A percentile compares a stretch with the other conserved stretches of the same genome.
These are phyloP conservation scores for Mustela lutreola DNA, from an alignment of 2,113 vertebrate species.

Conservation along the genomic window DNA sequence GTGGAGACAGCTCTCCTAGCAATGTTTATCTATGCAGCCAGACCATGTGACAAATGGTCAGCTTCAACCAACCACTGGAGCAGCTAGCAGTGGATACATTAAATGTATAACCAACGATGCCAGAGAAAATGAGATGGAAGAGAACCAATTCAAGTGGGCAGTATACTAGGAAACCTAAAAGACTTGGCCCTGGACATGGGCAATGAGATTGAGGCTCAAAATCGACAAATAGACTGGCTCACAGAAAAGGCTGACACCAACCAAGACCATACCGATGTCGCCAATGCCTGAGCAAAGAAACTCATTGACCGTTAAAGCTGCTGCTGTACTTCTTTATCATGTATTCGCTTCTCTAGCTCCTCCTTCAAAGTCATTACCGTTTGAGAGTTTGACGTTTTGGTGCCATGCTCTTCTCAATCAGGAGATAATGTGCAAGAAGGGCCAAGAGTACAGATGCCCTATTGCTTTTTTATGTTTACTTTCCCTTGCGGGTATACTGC, in stretches of 20 bases:
- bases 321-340: slow-evolving; percentile 70
- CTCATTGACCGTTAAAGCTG: slow-evolving; percentile 90
- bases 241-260: slow-evolving; percentile 95
- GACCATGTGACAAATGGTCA: slow-evolving; percentile 86
- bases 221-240: slow-evolving; percentile 93
- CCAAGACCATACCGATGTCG: slow-evolving; percentile 94
- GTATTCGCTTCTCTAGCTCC: slow-evolving; percentile 76
- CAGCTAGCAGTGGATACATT: slow-evolving; percentile 89
- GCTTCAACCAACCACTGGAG: slow-evolving; percentile 85
- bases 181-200: slow-evolving; percentile 96
- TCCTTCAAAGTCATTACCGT: slow-evolving; percentile 49
- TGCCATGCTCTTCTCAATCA: slow-evolving; percentile 68
- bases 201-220: slow-evolving; percentile 95
- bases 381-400: slow-evolving; percentile 60
- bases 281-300: slow-evolving; percentile 96
- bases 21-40: slow-evolving; percentile 93
- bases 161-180: slow-evolving; percentile 96
- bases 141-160: slow-evolving; percentile 94
- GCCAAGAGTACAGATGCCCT: slow-evolving; percentile 66
- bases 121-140: slow-evolving; percentile 98
- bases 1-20: slow-evolving; percentile 84
- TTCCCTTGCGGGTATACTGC: slow-evolving; percentile 64
- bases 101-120: slow-evolving; percentile 96
- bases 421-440: slow-evolving; percentile 74
- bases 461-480: slow-evolving; percentile 53